Evolutionary conservation across 2,888 invertebrate species (phyloP).

Genomic region (Drosophila nr. fundita): DNA sequence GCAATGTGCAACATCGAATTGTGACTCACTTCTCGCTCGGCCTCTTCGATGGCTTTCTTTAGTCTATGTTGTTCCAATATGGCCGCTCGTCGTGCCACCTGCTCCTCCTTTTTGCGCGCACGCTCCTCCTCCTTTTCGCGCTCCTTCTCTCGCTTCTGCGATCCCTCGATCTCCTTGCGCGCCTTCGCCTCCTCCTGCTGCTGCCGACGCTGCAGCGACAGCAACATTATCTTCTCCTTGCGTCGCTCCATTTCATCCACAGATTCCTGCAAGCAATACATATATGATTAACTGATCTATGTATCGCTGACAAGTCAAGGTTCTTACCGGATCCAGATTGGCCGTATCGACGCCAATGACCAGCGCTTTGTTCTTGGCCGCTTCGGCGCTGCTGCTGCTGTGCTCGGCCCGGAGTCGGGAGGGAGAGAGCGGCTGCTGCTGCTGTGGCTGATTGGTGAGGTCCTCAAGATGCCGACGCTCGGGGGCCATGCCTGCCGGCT

Average conservation of each 20-base stretch:
- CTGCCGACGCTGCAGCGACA: conserved; percentile 95
- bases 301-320: background rate
- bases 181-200: conserved; percentile 95
- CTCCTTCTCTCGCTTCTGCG: conserved; percentile 91
- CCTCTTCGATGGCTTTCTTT: conserved; percentile 96
- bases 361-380: conserved; percentile 86
- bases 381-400: conserved; percentile 83
- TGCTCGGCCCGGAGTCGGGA: conserved; percentile 63
- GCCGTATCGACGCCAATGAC: conserved; percentile 89
- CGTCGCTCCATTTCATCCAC: conserved; percentile 96
- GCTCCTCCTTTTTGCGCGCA: conserved; percentile 91
- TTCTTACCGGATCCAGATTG: conserved; percentile 89
- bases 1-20: background rate
- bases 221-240: conserved; percentile 95
- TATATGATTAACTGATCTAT: background rate
- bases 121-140: conserved; percentile 91
- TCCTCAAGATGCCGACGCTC: conserved; percentile 82
- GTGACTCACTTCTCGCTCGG: conserved; percentile 90
- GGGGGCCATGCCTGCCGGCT: conserved; percentile 35
- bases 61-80: conserved; percentile 97
- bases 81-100: conserved; percentile 92
- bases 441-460: conserved; percentile 73
- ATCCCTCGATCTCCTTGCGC: conserved; percentile 92
- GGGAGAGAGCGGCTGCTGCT: conserved; percentile 70
- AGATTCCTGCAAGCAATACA: conserved; percentile 87